phyloP scores from a whole-genome alignment of 2,888 invertebrate species.

The Didymodactylos carnosus region DNA sequence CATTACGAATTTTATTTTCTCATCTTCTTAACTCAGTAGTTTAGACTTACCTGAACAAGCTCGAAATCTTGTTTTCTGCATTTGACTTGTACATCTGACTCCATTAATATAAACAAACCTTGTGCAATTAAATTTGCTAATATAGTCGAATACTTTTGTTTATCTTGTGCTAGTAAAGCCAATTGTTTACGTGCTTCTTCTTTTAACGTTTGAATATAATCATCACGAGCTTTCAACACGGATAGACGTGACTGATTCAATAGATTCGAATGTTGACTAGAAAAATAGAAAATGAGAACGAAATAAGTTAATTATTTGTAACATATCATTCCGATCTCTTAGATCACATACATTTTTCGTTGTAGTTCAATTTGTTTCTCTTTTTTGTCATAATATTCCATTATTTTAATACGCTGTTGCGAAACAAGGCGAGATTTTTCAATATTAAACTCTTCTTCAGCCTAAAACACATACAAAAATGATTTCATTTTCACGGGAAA shows the following conservation, averaged over 20 bases:
- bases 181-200: slow-evolving; percentile 75
- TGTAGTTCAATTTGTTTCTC: slow-evolving; percentile 97
- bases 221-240: slow-evolving; percentile 82
- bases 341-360: slow-evolving; percentile 68
- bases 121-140: slow-evolving; percentile 56
- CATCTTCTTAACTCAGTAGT: too few relatives aligned
- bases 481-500: too few relatives aligned
- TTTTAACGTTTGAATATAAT: slow-evolving; percentile 64
- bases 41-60: slow-evolving; percentile 36
- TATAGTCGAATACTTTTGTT: slow-evolving; percentile 52
- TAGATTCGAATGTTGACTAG: slow-evolving; percentile 95
- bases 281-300: too few relatives aligned
- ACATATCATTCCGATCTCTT: not conserved
- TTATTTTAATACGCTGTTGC: slow-evolving; percentile 92
- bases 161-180: slow-evolving; percentile 52
- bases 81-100: slow-evolving; percentile 55
- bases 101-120: slow-evolving; percentile 53
- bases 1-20: too few relatives aligned
- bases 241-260: slow-evolving; percentile 87
- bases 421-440: slow-evolving; percentile 95
- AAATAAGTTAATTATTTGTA: too few relatives aligned
- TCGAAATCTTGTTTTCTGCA: slow-evolving; percentile 58
- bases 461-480: too few relatives aligned
- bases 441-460: slow-evolving; percentile 98
- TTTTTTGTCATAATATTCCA: slow-evolving; percentile 96